Evolutionary conservation across 2,797 vertebrate genomes (phyloP).

Genomic region (Betta splendens): DNA sequence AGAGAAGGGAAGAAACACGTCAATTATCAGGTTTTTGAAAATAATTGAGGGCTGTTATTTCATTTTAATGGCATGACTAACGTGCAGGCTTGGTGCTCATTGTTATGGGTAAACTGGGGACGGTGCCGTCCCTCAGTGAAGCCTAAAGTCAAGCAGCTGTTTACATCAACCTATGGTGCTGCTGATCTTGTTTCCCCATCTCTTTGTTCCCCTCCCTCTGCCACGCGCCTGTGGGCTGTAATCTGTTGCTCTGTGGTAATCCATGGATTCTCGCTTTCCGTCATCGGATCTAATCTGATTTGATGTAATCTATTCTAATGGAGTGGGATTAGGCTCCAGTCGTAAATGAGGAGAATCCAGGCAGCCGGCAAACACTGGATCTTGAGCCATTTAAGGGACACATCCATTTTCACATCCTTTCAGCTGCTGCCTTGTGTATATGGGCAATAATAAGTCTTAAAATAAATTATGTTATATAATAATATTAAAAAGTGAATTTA

Average conservation of each 20-base stretch:
- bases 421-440: not conserved
- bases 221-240: slow-evolving; percentile 46
- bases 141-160: slow-evolving; percentile 18
- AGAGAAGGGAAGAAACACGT: slow-evolving; percentile 60
- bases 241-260: slow-evolving; percentile 76
- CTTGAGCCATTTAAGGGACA: not conserved
- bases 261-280: slow-evolving; percentile 71
- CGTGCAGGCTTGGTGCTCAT: slow-evolving; percentile 29
- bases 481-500: too few relatives aligned
- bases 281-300: slow-evolving; percentile 70
- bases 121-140: slow-evolving; percentile 18
- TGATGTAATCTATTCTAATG: slow-evolving; percentile 71
- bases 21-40: slow-evolving; percentile 47
- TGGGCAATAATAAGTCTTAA: not conserved
- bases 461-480: too few relatives aligned
- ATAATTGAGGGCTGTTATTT: slow-evolving; percentile 55
- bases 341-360: slow-evolving; percentile 56
- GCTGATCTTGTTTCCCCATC: slow-evolving; percentile 8
- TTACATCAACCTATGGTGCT: slow-evolving; percentile 22
- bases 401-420: not conserved
- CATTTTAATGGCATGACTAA: slow-evolving; percentile 59
- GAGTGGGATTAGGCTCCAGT: slow-evolving; percentile 74
- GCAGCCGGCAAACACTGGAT: slow-evolving; percentile 24
- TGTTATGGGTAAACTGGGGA: slow-evolving; percentile 38
- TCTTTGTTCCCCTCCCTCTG: slow-evolving; percentile 13